Percentiles rank a stretch among this genome's conserved stretches.
Conservation (phyloP, 2,888 invertebrate genomes). For the Andrena fulva region DNA sequence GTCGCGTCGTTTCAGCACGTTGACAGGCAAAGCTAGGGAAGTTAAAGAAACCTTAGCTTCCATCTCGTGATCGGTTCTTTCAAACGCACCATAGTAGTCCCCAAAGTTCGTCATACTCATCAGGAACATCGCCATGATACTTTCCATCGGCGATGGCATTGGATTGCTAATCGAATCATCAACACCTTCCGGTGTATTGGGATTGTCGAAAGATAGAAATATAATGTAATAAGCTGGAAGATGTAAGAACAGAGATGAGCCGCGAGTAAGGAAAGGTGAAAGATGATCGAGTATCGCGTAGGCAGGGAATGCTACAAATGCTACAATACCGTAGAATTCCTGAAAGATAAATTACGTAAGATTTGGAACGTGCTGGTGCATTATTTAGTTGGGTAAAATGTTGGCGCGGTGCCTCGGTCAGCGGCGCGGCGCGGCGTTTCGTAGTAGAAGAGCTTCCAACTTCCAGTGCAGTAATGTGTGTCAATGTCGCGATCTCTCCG, state of each 20-base stretch:
- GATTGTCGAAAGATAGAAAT: conserved; percentile 94
- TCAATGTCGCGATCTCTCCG: conserved; percentile 70
- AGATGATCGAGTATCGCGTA: neutral
- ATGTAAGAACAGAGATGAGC: neutral
- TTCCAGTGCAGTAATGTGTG: conserved; percentile 61
- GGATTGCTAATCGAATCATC: conserved; percentile 94
- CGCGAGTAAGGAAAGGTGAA: too few relatives aligned
- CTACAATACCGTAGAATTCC: neutral
- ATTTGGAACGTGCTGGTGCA: too few relatives aligned
- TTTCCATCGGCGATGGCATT: conserved; percentile 96
- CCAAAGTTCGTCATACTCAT: conserved; percentile 99
- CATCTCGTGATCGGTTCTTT: conserved; percentile 94
- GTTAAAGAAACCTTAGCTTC: conserved; percentile 91
- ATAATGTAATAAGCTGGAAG: conserved; percentile 94
- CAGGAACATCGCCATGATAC: conserved; percentile 98
- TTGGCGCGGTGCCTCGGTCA: conserved; percentile 70
- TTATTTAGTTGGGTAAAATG: conserved; percentile 71
- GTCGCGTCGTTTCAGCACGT: neutral
- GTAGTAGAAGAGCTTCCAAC: conserved; percentile 1
- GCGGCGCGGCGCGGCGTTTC: conserved; percentile 24
- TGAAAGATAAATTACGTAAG: conserved; percentile 53
- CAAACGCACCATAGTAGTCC: conserved; percentile 96
- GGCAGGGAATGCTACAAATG: too few relatives aligned
- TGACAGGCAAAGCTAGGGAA: neutral
- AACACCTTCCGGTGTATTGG: conserved; percentile 92